A percentile compares a stretch with the other conserved stretches of the same genome.
Evolutionary conservation across 1,140 invertebrate species (phyloP).

Genomic region (Octopus sinensis): DNA sequence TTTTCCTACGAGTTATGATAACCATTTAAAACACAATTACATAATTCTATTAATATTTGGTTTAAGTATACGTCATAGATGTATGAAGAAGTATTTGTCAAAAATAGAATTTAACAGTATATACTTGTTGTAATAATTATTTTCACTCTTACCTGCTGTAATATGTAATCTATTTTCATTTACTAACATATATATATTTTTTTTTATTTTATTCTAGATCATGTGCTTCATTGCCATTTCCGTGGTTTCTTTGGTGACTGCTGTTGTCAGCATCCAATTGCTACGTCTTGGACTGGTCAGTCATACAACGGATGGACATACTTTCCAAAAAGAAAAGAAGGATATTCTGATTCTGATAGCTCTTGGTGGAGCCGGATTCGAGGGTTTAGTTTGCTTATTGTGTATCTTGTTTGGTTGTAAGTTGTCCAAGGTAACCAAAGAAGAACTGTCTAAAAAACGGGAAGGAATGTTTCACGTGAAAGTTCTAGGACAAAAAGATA

Average conservation of each 20-base stretch:
- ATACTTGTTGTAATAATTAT: too few species aligned
- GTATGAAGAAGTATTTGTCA: too few species aligned
- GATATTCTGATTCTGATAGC: slow-evolving; percentile 56
- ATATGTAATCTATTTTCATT: too few species aligned
- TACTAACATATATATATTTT: background rate
- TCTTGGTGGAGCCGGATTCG: slow-evolving; percentile 47
- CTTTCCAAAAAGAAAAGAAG: slow-evolving; percentile 56
- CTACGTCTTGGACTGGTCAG: slow-evolving; percentile 57
- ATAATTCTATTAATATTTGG: too few species aligned
- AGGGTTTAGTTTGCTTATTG: slow-evolving; percentile 54
- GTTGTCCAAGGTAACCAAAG: slow-evolving; percentile 54
- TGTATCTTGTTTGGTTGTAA: slow-evolving; percentile 53
- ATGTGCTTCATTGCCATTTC: slow-evolving; percentile 58
- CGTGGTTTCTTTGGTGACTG: slow-evolving; percentile 56
- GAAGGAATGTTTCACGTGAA: slow-evolving; percentile 58
- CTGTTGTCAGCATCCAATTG: slow-evolving; percentile 58
- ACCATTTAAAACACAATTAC: too few species aligned
- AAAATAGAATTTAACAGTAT: too few species aligned
- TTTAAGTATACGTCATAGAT: too few species aligned
- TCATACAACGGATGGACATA: slow-evolving; percentile 58
- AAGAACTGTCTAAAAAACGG: slow-evolving; percentile 53
- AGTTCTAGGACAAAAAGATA: slow-evolving; percentile 53
- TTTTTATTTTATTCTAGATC: slow-evolving; percentile 48
- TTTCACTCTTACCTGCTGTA: too few species aligned
- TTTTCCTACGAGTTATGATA: too few species aligned